phyloP scores from a whole-genome alignment of 1,140 invertebrate species.

The Papilio aristodemus region DNA sequence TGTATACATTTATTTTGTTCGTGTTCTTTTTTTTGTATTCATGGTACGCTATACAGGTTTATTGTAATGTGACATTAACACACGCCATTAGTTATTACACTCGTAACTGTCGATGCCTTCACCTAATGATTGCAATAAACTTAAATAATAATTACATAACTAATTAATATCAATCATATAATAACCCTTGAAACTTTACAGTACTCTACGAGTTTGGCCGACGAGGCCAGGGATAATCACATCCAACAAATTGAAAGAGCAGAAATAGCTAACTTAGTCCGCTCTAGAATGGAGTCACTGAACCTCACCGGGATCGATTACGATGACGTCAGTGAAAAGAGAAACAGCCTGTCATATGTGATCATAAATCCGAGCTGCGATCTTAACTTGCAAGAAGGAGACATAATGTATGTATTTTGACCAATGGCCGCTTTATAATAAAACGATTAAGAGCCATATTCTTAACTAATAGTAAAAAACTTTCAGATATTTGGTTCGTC shows the following conservation, averaged over 20 bases:
- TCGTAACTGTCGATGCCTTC: constrained; percentile 30
- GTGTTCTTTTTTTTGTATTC: too few species aligned
- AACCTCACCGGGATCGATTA: constrained; percentile 94
- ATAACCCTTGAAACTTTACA: constrained; percentile 61
- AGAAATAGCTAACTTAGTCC: constrained; percentile 96
- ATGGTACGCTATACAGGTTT: not conserved
- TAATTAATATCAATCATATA: not conserved
- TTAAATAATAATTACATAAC: not conserved
- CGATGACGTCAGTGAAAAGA: constrained; percentile 95
- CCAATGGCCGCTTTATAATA: not conserved
- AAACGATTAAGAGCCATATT: not conserved
- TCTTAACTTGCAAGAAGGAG: constrained; percentile 96
- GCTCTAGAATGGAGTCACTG: constrained; percentile 95
- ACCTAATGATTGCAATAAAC: not conserved
- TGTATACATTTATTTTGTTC: too few species aligned
- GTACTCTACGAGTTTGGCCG: constrained; percentile 90
- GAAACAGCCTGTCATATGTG: constrained; percentile 96
- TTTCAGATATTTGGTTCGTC: constrained; percentile 90
- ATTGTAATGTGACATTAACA: constrained; percentile 12
- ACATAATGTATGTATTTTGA: constrained; percentile 89
- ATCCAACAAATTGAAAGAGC: constrained; percentile 95
- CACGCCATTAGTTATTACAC: constrained; percentile 20
- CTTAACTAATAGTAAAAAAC: constrained; percentile 31
- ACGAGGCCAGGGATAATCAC: constrained; percentile 92
- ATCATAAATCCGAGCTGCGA: constrained; percentile 99